Percentiles rank a stretch among this genome's conserved stretches.
phyloP scores from a whole-genome alignment of 2,797 vertebrate species.

The Crocidura indochinensis region DNA sequence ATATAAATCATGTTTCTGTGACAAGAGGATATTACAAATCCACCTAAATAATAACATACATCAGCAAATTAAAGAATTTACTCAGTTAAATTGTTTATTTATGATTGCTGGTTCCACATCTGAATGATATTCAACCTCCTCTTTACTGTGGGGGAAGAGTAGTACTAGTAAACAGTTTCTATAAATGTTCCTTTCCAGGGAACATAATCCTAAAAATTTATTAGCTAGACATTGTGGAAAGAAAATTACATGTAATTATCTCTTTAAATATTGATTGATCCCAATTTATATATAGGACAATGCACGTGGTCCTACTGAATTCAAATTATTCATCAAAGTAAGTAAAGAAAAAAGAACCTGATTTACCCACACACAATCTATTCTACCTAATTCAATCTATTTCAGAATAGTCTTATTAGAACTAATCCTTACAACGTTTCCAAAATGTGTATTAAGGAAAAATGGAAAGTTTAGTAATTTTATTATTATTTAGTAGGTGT shows the following conservation, averaged over 20 bases:
- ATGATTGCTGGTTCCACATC: slow-evolving; percentile 33
- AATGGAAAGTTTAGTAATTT: slow-evolving; percentile 2
- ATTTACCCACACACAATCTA: slow-evolving; percentile 23
- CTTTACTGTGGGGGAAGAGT: neutral
- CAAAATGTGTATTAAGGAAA: neutral
- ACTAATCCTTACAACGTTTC: slow-evolving; percentile 7
- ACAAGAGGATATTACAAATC: slow-evolving; percentile 55
- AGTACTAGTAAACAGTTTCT: slow-evolving; percentile 61
- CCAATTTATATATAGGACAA: slow-evolving; percentile 46
- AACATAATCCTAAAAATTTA: slow-evolving; percentile 64
- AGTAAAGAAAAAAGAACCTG: slow-evolving; percentile 55
- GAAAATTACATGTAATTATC: slow-evolving; percentile 69
- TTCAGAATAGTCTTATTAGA: slow-evolving; percentile 56
- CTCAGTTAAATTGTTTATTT: slow-evolving; percentile 38
- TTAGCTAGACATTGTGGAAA: slow-evolving; percentile 40
- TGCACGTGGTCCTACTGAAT: slow-evolving; percentile 49
- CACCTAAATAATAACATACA: slow-evolving; percentile 58
- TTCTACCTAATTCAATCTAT: slow-evolving; percentile 23
- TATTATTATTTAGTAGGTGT: slow-evolving; percentile 13
- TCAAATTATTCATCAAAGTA: slow-evolving; percentile 62
- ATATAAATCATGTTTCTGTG: slow-evolving; percentile 54
- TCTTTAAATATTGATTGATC: slow-evolving; percentile 68
- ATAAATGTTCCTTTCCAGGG: slow-evolving; percentile 52
- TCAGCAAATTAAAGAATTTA: slow-evolving; percentile 61
- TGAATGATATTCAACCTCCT: neutral